Evolutionary conservation across 2,888 invertebrate species (phyloP), one percentile per base, ranked within the genome.

Genomic region (Phalera bucephala): DNA sequence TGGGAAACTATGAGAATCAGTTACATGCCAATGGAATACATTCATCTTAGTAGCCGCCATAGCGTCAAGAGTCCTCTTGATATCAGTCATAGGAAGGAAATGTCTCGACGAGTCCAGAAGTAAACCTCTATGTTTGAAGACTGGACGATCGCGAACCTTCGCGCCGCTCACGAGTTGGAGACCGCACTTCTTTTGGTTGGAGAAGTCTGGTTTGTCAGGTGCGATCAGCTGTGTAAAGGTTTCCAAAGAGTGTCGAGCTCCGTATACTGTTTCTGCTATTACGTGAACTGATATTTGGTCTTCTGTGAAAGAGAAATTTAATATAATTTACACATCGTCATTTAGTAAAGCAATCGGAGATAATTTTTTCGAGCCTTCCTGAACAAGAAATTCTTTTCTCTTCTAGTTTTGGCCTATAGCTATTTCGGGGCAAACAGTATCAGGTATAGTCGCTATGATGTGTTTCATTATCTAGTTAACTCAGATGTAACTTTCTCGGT

Each of bases 1-100:
- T 0, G 98, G 98, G 79, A 98, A 98, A 60, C 97, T 97, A 54
- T 98, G 97, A 0, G 96, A 93, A 78, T 98, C 98, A 0, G 95
- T 95, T 0, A 93, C 93, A 70, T 96, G 96, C 97, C 98, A 98
- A 71, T 98, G 98, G 27, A 98, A 92, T 0, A 97, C 95, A 71
- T 98, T 98, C 89, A 98, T 82, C 80, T 98, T 98, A 31, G 94
- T 94, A 10, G 95, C 92, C 1, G 95, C 94, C 95, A 98, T 96
- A 1, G 93, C 97, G 58, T 97, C 95, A 49, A 97, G 86, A 29
- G 94, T 95, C 49, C 91, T 92, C 56, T 92, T 91, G 11, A 96
- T 93, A 28, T 91, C 91, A 8, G 73, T 76, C 46, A 96, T 76
- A 0, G 96, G 93, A 13, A 98, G 89, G 70, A 93, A 99, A 80